Conservation (phyloP, 1,140 invertebrate species). For the Leptinotarsa undecemlineata region DNA sequence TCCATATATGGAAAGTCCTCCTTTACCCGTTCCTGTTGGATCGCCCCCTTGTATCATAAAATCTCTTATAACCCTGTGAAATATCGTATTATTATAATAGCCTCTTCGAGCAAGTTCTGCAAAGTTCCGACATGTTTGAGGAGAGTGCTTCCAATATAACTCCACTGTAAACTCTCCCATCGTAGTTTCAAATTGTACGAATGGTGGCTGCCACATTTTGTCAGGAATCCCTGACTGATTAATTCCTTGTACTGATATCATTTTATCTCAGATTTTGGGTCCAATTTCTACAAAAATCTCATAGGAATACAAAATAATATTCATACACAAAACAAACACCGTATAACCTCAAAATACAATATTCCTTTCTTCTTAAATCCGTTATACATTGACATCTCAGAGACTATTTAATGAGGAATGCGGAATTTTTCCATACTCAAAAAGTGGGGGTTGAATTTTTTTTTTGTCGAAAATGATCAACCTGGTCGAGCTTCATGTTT, state of each 20-base stretch:
- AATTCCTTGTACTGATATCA: conserved; percentile 50
- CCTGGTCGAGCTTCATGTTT: too few relatives aligned
- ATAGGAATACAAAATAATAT: not conserved
- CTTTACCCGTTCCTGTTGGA: conserved; percentile 89
- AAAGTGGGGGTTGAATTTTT: too few relatives aligned
- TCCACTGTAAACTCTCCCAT: conserved; percentile 93
- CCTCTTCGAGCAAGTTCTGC: conserved; percentile 88
- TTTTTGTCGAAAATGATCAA: too few relatives aligned
- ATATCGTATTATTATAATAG: conserved; percentile 96
- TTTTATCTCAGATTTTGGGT: conserved; percentile 25
- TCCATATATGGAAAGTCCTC: conserved; percentile 96
- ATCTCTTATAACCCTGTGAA: conserved; percentile 93
- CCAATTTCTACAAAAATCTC: not conserved
- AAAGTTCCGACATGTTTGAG: conserved; percentile 94
- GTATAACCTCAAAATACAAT: not conserved
- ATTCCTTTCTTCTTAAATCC: too few relatives aligned
- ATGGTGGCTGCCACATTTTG: conserved; percentile 84
- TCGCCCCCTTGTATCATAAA: conserved; percentile 98
- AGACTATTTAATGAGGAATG: too few relatives aligned
- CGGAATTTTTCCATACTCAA: too few relatives aligned
- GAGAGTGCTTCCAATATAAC: conserved; percentile 97
- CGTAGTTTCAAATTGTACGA: conserved; percentile 79
- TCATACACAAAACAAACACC: not conserved
- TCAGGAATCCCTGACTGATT: conserved; percentile 72
- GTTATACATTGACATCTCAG: too few relatives aligned